Conservation (phyloP, 2,113 vertebrate species). For the Tachysurus vachellii region DNA sequence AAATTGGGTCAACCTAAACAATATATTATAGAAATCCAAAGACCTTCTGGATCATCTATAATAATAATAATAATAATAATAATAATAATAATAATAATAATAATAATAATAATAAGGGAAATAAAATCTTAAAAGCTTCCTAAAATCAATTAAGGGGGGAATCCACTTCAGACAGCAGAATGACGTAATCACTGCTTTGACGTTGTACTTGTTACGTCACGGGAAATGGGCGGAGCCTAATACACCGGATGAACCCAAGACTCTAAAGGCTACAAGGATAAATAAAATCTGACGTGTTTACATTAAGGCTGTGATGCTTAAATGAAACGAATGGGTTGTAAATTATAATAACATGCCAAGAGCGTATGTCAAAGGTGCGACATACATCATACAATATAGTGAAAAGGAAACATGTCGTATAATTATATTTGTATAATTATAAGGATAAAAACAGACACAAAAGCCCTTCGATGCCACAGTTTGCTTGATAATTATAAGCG, state of each 20-base stretch:
- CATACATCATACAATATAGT: too few relatives aligned
- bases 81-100: too few relatives aligned
- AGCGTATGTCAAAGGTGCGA: neutral
- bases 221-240: slow-evolving; percentile 27
- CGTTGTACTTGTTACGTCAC: neutral
- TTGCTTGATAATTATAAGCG: neutral
- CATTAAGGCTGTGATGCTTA: neutral
- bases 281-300: slow-evolving; percentile 22
- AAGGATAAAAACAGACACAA: neutral
- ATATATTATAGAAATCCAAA: neutral
- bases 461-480: neutral
- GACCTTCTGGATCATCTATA: neutral
- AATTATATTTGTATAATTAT: neutral
- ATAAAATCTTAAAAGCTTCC: too few relatives aligned
- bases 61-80: too few relatives aligned
- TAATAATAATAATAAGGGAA: too few relatives aligned
- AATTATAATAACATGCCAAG: neutral
- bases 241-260: slow-evolving; percentile 45
- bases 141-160: neutral
- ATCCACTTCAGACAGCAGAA: neutral
- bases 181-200: slow-evolving; percentile 14
- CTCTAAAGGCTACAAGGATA: slow-evolving; percentile 10
- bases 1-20: neutral
- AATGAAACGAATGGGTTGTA: neutral
- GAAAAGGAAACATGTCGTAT: neutral